Percentiles rank a stretch among this genome's conserved stretches.
Evolutionary conservation across 2,888 invertebrate species (phyloP).

Genomic region (Allophyes oxyacanthae): DNA sequence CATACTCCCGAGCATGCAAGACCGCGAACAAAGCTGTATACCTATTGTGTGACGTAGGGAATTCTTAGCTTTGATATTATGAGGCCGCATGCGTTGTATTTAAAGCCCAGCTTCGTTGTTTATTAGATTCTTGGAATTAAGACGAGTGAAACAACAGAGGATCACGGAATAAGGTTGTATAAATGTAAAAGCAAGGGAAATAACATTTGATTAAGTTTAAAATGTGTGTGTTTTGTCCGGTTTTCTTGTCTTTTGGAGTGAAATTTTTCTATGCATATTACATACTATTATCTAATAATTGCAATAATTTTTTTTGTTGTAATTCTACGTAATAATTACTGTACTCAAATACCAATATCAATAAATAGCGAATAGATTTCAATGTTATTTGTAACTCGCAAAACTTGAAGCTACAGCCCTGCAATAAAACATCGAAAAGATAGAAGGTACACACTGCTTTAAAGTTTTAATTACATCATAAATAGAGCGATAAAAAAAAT

Average conservation of each 20-base stretch:
- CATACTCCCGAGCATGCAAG: conserved; percentile 41
- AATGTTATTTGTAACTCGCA: too few species aligned
- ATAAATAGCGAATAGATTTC: too few species aligned
- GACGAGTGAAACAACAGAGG: conserved; percentile 26
- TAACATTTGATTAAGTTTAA: conserved; percentile 43
- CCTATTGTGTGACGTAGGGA: conserved; percentile 52
- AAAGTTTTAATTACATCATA: too few species aligned
- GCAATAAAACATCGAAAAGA: too few species aligned
- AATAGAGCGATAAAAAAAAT: too few species aligned
- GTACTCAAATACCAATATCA: too few species aligned
- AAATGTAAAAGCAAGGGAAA: conserved; percentile 40
- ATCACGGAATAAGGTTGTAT: conserved; percentile 10
- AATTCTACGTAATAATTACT: too few species aligned
- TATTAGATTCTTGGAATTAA: conserved; percentile 39
- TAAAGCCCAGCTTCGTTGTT: conserved; percentile 32
- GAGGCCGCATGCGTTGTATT: conserved; percentile 16
- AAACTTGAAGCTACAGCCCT: too few species aligned
- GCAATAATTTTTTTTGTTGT: too few species aligned
- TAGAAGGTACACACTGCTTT: too few species aligned
- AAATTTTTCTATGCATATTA: too few species aligned
- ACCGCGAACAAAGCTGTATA: conserved; percentile 55
- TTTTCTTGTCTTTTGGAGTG: conserved; percentile 13
- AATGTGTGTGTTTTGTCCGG: conserved; percentile 20
- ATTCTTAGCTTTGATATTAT: conserved; percentile 45
- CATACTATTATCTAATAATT: too few species aligned